These are phyloP conservation scores for Prietella phreatophila DNA, from an alignment of 2,113 vertebrate species.

Conservation along the genomic window DNA sequence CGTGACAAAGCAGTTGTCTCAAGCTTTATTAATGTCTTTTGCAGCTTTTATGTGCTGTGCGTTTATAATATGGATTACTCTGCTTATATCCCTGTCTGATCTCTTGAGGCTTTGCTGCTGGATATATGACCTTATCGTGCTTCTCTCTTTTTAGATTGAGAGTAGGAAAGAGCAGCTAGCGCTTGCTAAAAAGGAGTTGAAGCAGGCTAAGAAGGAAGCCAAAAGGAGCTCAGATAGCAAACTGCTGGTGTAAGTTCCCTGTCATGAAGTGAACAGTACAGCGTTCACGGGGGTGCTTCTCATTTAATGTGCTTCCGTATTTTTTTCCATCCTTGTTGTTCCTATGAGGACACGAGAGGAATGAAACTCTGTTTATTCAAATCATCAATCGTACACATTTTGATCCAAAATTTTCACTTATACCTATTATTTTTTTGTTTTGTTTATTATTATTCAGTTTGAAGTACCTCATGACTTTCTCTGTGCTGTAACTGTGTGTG, in stretches of 20 bases:
- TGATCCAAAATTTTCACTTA: neutral
- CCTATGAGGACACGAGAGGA: neutral
- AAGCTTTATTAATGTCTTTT: neutral
- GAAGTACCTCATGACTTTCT: neutral
- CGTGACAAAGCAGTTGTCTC: neutral
- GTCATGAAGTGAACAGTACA: neutral
- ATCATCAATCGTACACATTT: neutral
- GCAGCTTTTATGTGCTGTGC: neutral
- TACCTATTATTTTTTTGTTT: neutral
- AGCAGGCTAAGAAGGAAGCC: conserved; percentile 67
- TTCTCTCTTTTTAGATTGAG: conserved; percentile 58
- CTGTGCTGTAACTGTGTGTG: neutral
- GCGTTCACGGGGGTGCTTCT: neutral
- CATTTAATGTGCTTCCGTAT: neutral
- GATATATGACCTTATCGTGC: no score
- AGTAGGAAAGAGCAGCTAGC: conserved; percentile 65
- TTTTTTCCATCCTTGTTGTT: neutral
- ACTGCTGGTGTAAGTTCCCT: conserved; percentile 55
- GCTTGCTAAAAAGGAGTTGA: conserved; percentile 66
- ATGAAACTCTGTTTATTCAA: neutral
- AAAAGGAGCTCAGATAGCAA: conserved; percentile 62
- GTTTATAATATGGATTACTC: neutral
- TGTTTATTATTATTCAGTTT: neutral
- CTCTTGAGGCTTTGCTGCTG: neutral
- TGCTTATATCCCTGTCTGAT: neutral